Evolutionary conservation across 2,113 vertebrate genomes (phyloP).

Genomic region (Mustelus asterias): DNA sequence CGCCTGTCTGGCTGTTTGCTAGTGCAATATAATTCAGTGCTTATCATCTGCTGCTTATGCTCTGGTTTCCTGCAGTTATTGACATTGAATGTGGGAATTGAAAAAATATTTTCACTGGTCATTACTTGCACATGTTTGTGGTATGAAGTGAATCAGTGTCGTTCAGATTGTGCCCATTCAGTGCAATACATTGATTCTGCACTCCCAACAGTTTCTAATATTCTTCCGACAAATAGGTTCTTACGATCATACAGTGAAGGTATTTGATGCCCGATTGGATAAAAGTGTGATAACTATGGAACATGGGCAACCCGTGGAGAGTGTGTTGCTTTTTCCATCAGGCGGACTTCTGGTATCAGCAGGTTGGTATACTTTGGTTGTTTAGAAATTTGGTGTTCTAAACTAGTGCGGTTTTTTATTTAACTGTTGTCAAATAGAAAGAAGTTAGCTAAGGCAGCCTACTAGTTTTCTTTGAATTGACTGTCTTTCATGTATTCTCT

Average conservation of each 20-base stretch:
- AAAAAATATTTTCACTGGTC: neutral
- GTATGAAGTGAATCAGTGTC: neutral
- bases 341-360: conserved; percentile 88
- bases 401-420: neutral
- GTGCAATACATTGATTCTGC: neutral
- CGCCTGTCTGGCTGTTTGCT: neutral
- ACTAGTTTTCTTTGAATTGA: neutral
- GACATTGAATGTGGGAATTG: neutral
- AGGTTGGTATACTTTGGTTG: conserved; percentile 57
- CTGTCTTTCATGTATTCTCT: neutral
- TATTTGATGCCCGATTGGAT: conserved; percentile 79
- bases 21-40: neutral
- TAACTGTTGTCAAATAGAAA: conserved; percentile 1
- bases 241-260: conserved; percentile 87
- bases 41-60: neutral
- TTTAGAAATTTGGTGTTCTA: conserved; percentile 9
- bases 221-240: conserved; percentile 62
- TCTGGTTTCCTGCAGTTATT: neutral
- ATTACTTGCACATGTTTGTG: neutral
- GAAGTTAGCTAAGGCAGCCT: neutral
- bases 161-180: too few relatives aligned
- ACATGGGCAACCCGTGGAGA: conserved; percentile 91
- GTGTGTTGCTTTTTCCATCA: conserved; percentile 87
- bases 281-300: conserved; percentile 80
- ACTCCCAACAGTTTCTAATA: neutral